Percentiles rank a stretch among this genome's conserved stretches.
These are phyloP conservation scores for Lamellibrachia satsuma DNA, from an alignment of 2,888 invertebrate species.

Conservation along the genomic window DNA sequence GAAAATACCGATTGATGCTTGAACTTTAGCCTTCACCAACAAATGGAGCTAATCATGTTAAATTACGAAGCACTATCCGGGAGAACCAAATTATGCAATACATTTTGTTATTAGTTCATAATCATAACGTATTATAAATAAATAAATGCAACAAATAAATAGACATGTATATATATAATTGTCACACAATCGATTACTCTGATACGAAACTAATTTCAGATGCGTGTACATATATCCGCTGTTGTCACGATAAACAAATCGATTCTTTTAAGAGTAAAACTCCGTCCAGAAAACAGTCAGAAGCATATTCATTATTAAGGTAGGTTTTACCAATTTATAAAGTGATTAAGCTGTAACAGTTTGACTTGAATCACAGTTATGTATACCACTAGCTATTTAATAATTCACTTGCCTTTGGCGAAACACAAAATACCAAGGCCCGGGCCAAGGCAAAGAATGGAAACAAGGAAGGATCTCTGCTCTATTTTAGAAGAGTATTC, in stretches of 20 bases:
- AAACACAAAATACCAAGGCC: no score
- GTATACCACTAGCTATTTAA: no score
- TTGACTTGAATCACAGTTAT: not conserved
- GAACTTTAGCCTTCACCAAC: not conserved
- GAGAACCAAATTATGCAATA: not conserved
- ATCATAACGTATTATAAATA: not conserved
- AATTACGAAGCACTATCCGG: not conserved
- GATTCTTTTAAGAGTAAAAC: not conserved
- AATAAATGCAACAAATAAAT: not conserved
- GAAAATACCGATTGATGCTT: not conserved
- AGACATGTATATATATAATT: not conserved
- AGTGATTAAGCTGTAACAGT: not conserved
- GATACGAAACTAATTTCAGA: not conserved
- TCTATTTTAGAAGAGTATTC: no score
- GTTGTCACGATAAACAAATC: slow-evolving; percentile 17
- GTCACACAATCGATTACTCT: not conserved
- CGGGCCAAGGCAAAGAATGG: no score
- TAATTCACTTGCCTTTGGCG: no score
- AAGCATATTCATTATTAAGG: not conserved
- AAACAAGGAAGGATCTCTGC: no score
- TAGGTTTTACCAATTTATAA: not conserved
- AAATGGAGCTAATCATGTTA: not conserved
- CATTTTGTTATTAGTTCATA: not conserved
- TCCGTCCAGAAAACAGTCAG: not conserved
- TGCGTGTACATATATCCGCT: not conserved